Evolutionary conservation across 2,797 vertebrate genomes (phyloP).

Genomic region (Coregonus ussuriensis): DNA sequence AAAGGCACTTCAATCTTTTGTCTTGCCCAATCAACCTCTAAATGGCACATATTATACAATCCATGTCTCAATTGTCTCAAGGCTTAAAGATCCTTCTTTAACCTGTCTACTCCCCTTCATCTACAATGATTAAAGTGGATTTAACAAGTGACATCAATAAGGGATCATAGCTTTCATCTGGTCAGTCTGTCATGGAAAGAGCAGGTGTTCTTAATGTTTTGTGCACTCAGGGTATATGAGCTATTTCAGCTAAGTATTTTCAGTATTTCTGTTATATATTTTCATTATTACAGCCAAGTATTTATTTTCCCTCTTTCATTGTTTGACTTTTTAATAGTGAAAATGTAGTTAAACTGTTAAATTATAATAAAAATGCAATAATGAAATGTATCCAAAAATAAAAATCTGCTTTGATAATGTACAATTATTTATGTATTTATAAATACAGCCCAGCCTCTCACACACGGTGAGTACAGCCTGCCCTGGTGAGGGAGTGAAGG

Average conservation of each 20-base stretch:
- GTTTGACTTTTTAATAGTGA: neutral
- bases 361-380: neutral
- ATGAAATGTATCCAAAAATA: neutral
- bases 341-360: neutral
- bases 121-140: no score
- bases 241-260: neutral
- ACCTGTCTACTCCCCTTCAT: no score
- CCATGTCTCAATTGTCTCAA: no score
- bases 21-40: no score
- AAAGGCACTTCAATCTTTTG: no score
- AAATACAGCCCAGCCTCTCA: constrained; percentile 1
- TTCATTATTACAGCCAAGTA: neutral
- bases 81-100: no score
- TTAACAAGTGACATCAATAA: no score
- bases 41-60: no score
- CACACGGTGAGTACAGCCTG: constrained; percentile 50
- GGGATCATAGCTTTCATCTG: no score
- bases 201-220: no score
- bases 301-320: neutral
- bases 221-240: neutral
- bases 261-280: neutral
- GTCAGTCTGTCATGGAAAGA: no score
- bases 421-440: neutral
- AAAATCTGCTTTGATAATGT: neutral
- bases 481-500: constrained; percentile 73